phyloP scores from a whole-genome alignment of 2,113 vertebrate species.

The Ondatra zibethicus region DNA sequence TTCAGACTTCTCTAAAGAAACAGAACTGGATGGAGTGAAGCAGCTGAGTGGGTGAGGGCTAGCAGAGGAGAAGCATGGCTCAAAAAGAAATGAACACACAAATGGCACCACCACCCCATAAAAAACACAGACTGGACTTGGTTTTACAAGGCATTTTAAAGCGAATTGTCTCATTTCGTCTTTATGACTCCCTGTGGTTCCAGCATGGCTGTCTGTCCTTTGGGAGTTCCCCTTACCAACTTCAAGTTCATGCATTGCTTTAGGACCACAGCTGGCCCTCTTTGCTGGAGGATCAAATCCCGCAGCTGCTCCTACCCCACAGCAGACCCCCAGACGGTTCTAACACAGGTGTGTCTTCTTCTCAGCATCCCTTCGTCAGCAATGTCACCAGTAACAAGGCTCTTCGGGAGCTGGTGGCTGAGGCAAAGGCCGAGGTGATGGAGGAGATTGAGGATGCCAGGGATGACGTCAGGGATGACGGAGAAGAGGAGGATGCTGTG shows the following conservation, averaged over 20 bases:
- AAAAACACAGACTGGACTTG: not conserved
- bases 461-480: constrained; percentile 86
- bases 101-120: not conserved
- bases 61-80: not conserved
- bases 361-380: constrained; percentile 94
- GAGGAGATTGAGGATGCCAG: constrained; percentile 88
- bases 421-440: constrained; percentile 97
- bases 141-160: not conserved
- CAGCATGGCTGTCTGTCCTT: not conserved
- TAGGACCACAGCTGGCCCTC: not conserved
- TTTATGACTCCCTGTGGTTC: not conserved
- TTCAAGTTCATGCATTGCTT: not conserved
- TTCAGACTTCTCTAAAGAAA: not conserved
- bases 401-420: constrained; percentile 95
- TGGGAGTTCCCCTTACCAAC: not conserved
- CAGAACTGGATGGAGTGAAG: not conserved
- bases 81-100: not conserved
- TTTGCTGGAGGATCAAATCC: accelerated
- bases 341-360: constrained; percentile 37
- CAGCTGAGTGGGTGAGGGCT: not conserved
- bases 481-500: constrained; percentile 83
- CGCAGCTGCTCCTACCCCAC: accelerated
- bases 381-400: constrained; percentile 91
- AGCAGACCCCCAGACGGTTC: not conserved
- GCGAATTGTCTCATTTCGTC: not conserved